phyloP scores from a whole-genome alignment of 2,797 vertebrate genomes.

The Lacerta agilis region DNA sequence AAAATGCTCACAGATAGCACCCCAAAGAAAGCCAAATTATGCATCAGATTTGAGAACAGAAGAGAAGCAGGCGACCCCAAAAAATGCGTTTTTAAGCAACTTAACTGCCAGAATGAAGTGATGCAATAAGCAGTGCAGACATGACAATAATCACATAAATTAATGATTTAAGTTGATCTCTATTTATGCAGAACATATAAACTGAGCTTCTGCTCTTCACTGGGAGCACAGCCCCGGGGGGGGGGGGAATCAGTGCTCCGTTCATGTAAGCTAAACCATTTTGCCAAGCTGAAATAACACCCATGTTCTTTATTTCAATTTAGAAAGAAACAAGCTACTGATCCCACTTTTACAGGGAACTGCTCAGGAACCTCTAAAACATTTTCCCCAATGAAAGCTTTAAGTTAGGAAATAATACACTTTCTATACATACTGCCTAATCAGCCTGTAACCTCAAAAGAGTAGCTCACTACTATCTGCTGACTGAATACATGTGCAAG shows the following conservation, averaged over 20 bases:
- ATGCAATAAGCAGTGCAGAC: background rate
- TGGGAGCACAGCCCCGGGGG: background rate
- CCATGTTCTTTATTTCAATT: background rate
- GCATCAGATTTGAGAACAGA: background rate
- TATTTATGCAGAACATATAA: background rate
- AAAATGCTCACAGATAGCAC: background rate
- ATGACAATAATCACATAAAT: background rate
- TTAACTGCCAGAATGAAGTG: background rate
- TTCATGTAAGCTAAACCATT: background rate
- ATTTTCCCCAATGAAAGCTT: background rate
- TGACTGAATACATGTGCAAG: too few species aligned
- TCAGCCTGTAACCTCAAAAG: background rate
- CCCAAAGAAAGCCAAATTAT: background rate
- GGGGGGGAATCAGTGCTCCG: background rate
- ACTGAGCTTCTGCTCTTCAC: background rate
- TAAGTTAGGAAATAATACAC: background rate
- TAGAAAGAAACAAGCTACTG: background rate
- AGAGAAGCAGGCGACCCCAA: background rate
- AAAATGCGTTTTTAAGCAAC: background rate
- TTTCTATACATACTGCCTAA: background rate
- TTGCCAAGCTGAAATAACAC: background rate
- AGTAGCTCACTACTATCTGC: too few species aligned
- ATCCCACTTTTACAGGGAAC: background rate
- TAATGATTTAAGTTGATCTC: background rate
- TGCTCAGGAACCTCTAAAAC: background rate